Base-by-base conservation (phyloP, 2,797 vertebrate genomes). In the Lateolabrax maculatus region DNA sequence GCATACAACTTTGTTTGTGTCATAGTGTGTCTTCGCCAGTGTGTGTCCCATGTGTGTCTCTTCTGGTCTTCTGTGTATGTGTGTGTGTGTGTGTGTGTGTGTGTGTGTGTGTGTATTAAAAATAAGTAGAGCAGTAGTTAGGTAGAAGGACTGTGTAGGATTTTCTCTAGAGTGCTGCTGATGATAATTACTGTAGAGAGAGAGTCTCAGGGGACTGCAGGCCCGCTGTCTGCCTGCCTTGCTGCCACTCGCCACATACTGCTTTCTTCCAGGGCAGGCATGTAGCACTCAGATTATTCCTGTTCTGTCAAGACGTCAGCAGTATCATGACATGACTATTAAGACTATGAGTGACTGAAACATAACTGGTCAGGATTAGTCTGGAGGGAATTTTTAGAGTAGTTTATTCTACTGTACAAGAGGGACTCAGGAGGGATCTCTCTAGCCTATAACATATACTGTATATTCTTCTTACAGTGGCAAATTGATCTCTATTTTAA, bases 131-230 rank as follows among this genome's bases (percentile, higher is more conserved):
- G 78, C 82, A 79, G 76, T 90, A 85, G 90, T 90, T 90, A 44
- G 84, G 75, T 81, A 84, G 75, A 84, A 56, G 60, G 58, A 75
- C 60, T 75, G 66, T 52, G 86, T 74, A 71, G 77, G 57, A 34
- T 72, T 68, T 81, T 93, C 90, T 94, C 92, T 77, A 56, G 92
- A 93, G 93, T 83, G 80, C 85, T 78, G 86, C 87, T 94, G 94
- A 91, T 93, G 93, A 94, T 95, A 95, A 96, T 95, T 95, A 93
- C 87, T 93, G 87, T 93, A 83, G 93, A 95, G 89, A 88, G 90
- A 85, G 76, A 13, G 84, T 92, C 92, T 93, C 93, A 0, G 31
- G 90, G 84, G 94, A 86, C 64, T 31, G 68, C 52, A 55, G 75
- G 79, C 86, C 87, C 90, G 89, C 86, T 90, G 91, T 82, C 71